A percentile compares a stretch with the other conserved stretches of the same genome.
Evolutionary conservation across 2,888 invertebrate species (phyloP).

Genomic region (Halictus ligatus): DNA sequence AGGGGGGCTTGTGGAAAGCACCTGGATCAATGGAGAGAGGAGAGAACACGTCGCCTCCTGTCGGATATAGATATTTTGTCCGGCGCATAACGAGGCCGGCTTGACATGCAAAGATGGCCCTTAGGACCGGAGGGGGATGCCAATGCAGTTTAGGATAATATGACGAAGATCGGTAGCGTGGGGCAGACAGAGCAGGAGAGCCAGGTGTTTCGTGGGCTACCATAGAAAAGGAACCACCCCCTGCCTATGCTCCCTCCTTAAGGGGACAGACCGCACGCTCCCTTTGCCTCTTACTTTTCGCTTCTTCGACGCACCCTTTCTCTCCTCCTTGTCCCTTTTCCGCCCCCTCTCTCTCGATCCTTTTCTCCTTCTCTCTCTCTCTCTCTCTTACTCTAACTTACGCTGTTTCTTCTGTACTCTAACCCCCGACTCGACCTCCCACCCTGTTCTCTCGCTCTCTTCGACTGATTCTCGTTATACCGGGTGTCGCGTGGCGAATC

Average conservation of each 20-base stretch:
- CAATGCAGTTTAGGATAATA: slow-evolving; percentile 76
- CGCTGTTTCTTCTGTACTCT: slow-evolving; percentile 33
- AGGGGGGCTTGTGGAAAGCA: slow-evolving; percentile 22
- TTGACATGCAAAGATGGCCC: slow-evolving; percentile 65
- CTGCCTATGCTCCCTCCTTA: slow-evolving; percentile 61
- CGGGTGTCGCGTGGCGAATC: slow-evolving; percentile 67
- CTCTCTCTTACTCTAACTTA: slow-evolving; percentile 22
- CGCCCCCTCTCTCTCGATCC: slow-evolving; percentile 3
- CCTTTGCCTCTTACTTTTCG: slow-evolving; percentile 44
- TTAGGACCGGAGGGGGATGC: slow-evolving; percentile 56
- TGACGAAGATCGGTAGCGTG: slow-evolving; percentile 75
- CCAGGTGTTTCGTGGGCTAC: slow-evolving; percentile 79
- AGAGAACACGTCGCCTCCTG: slow-evolving; percentile 13
- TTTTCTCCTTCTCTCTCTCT: background rate
- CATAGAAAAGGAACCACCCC: slow-evolving; percentile 73
- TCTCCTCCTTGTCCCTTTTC: slow-evolving; percentile 35
- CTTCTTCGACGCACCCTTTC: slow-evolving; percentile 53
- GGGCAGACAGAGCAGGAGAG: slow-evolving; percentile 67
- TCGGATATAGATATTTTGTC: slow-evolving; percentile 67
- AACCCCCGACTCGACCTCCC: slow-evolving; percentile 28
- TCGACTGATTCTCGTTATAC: slow-evolving; percentile 61
- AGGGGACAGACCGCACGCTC: slow-evolving; percentile 50
- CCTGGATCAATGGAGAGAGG: slow-evolving; percentile 48
- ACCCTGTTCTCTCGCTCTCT: slow-evolving; percentile 48
- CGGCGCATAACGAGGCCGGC: slow-evolving; percentile 64